phyloP scores from a whole-genome alignment of 2,113 vertebrate species.

The Phalacrocorax pelagicus region DNA sequence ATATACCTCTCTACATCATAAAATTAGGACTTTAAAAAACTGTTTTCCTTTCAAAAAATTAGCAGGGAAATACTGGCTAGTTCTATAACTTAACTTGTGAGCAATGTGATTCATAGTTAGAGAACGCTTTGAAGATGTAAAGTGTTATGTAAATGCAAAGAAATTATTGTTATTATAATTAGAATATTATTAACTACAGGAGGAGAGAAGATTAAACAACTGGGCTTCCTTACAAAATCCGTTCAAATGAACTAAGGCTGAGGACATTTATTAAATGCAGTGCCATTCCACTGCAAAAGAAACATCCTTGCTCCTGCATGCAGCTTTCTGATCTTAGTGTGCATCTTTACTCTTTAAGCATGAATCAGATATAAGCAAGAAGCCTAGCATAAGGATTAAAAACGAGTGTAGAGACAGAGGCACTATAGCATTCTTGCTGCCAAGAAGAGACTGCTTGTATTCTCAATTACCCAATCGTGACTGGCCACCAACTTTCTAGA shows the following conservation, averaged over 20 bases:
- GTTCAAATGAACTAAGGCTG: neutral
- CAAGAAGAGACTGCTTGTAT: neutral
- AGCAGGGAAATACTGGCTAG: neutral
- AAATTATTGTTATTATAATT: slow-evolving; percentile 52
- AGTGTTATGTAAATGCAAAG: slow-evolving; percentile 1
- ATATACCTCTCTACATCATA: neutral
- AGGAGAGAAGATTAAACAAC: slow-evolving; percentile 32
- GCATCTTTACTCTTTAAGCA: neutral
- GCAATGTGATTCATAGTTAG: neutral
- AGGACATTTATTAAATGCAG: neutral
- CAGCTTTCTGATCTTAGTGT: neutral
- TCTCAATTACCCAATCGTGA: neutral
- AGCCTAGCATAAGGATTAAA: neutral
- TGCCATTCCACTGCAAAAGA: neutral
- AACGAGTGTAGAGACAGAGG: neutral
- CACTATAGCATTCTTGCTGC: neutral
- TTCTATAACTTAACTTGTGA: neutral
- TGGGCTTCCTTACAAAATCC: slow-evolving; percentile 9
- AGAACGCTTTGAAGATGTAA: slow-evolving; percentile 46
- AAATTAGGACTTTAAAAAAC: neutral
- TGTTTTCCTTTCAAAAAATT: neutral
- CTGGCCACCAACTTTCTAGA: neutral
- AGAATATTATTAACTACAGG: slow-evolving; percentile 40
- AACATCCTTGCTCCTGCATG: neutral
- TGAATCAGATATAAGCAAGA: neutral